These are phyloP conservation scores for Nasonia longicornis DNA, from an alignment of 1,140 invertebrate species.

Conservation along the genomic window DNA sequence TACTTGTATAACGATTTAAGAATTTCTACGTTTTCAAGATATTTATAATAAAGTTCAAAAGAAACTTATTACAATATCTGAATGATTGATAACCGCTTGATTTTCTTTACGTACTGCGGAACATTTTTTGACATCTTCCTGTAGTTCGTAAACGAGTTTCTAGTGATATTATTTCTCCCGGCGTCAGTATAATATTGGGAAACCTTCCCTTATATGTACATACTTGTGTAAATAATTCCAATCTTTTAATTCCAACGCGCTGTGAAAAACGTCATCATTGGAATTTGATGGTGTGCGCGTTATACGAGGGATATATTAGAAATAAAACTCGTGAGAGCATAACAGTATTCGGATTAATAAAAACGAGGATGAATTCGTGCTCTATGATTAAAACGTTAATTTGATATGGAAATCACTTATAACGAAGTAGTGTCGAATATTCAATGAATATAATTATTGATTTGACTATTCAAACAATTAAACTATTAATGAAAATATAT, in stretches of 20 bases:
- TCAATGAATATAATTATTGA: neutral
- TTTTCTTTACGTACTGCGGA: no score
- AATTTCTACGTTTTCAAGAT: neutral
- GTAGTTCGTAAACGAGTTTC: neutral
- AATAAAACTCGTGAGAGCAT: neutral
- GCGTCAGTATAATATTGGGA: neutral
- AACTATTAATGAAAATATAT: neutral
- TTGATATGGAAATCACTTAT: no score
- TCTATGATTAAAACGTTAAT: no score
- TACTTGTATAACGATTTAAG: neutral
- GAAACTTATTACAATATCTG: neutral
- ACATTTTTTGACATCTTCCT: neutral
- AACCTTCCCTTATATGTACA: conserved; percentile 50
- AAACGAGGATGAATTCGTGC: neutral
- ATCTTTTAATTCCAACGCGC: conserved; percentile 48
- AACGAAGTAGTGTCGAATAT: neutral
- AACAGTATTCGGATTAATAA: neutral
- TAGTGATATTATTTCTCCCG: no score
- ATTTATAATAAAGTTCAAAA: conserved; percentile 6
- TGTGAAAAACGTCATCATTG: conserved; percentile 31
- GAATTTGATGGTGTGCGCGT: neutral
- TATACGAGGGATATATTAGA: neutral
- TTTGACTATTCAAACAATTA: neutral
- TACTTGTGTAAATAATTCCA: conserved; percentile 58
- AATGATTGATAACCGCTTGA: no score